These are phyloP conservation scores for Crocidura indochinensis DNA, from an alignment of 2,797 vertebrate species.

Conservation along the genomic window DNA sequence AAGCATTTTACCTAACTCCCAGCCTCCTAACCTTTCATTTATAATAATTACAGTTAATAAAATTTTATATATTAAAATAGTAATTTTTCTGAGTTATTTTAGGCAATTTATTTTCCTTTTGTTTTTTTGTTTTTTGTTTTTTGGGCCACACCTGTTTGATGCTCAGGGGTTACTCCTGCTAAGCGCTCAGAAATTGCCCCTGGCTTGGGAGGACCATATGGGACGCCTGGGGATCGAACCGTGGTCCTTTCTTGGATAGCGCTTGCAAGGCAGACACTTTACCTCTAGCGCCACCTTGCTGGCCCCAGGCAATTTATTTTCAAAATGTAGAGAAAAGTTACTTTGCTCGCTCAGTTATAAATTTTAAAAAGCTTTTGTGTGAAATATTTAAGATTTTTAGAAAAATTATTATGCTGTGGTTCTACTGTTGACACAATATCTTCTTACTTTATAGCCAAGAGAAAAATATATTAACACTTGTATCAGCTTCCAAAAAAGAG, in stretches of 20 bases:
- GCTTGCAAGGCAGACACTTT: too few relatives aligned
- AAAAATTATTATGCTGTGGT: slow-evolving; percentile 55
- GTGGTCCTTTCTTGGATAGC: too few relatives aligned
- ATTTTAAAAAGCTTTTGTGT: slow-evolving; percentile 71
- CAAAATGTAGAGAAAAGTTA: slow-evolving; percentile 65
- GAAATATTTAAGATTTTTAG: slow-evolving; percentile 58
- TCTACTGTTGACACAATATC: slow-evolving; percentile 71
- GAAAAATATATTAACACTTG: slow-evolving; percentile 81
- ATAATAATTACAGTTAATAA: slow-evolving; percentile 25
- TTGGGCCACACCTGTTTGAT: too few relatives aligned
- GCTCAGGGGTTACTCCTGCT: too few relatives aligned
- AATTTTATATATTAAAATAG: slow-evolving; percentile 40
- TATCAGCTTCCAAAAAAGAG: slow-evolving; percentile 77
- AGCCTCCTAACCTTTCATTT: not conserved
- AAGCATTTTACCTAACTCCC: not conserved
- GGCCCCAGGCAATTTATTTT: slow-evolving; percentile 26
- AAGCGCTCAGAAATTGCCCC: too few relatives aligned
- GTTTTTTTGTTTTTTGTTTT: too few relatives aligned
- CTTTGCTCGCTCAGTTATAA: slow-evolving; percentile 63
- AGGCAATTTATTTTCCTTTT: slow-evolving; percentile 27
- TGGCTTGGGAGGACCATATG: too few relatives aligned
- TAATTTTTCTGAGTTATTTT: slow-evolving; percentile 55
- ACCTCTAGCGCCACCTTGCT: too few relatives aligned
- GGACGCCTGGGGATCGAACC: too few relatives aligned
- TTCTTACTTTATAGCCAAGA: slow-evolving; percentile 75